Evolutionary conservation across 2,888 invertebrate species (phyloP), one percentile per base, ranked within the genome.

Genomic region (Lissonota sp.): DNA sequence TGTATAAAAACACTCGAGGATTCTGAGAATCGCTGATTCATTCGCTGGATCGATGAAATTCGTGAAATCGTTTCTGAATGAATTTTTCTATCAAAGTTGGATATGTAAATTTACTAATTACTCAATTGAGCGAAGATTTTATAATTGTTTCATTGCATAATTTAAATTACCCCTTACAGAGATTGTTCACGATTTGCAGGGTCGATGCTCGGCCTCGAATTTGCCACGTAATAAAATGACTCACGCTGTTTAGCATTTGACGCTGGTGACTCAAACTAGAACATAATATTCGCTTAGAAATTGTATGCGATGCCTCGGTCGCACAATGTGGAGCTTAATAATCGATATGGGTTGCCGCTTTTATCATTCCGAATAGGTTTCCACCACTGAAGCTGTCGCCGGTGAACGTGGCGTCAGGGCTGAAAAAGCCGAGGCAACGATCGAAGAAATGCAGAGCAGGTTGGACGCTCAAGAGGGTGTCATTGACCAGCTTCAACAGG

Each of bases 221-320:
- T 83, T 83, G 85, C 77, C 73, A 60, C 70, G 78, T 66, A 46
- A 78, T 6, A 39, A 64, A 58, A 79, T 90, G 89, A 90, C 84
- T 90, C 90, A 90, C 84, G 71, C 57, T 73, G 66, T 64, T 51
- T 66, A 79, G 67, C 78, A 74, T 78, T 83, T 57, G 49, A 83
- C 67, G 79, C 73, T 75, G 86, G 77, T 91, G 91, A 91, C 90
- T 91, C 91, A 90, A 90, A 88, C 86, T 86, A 86, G 79, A 85
- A 83, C 49, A 40, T 67, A 12, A 57, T 88, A 89, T 87, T 86
- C 26, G 26, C 26, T 26, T 26, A 26, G 26, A 26, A 26, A 26
- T 26, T 26, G 26, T 26, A 26, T 26, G 26, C 26, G 26, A 26
- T 1, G 87, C 82, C 83, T 80, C 80, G 63, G 51, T 76, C 70